phyloP scores from a whole-genome alignment of 1,140 invertebrate genomes.

The Hestina assimilis region DNA sequence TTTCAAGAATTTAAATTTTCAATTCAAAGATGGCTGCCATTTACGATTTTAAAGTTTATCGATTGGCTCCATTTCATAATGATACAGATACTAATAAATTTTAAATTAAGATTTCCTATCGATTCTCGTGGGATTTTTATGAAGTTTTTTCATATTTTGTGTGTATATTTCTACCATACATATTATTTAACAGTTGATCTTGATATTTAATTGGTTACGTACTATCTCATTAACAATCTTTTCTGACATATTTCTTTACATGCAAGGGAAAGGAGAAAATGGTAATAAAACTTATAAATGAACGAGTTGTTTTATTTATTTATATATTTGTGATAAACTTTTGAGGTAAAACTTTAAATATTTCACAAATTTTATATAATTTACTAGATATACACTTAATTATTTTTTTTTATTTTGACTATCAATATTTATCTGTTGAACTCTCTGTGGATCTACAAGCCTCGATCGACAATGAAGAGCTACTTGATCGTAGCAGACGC shows the following conservation, averaged over 20 bases:
- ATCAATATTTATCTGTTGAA: conserved; percentile 24
- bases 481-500: conserved; percentile 55
- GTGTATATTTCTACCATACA: not conserved
- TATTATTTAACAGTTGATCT: too few species aligned
- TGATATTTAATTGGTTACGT: too few species aligned
- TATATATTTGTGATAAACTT: not conserved
- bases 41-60: not conserved
- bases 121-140: not conserved
- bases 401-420: not conserved
- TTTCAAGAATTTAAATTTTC: not conserved
- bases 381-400: too few species aligned
- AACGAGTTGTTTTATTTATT: conserved; percentile 15
- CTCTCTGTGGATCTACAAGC: conserved; percentile 24
- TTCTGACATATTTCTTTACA: conserved; percentile 1
- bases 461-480: conserved; percentile 27
- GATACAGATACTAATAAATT: not conserved
- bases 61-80: not conserved
- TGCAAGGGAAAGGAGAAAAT: not conserved
- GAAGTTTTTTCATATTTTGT: too few species aligned
- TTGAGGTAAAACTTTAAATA: not conserved
- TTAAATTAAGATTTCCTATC: too few species aligned
- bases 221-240: not conserved
- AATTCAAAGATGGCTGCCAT: not conserved
- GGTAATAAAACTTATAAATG: conserved; percentile 2
- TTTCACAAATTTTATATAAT: too few species aligned